Base-by-base conservation (phyloP, 2,113 vertebrate genomes). In the Rhynchomys soricoides region DNA sequence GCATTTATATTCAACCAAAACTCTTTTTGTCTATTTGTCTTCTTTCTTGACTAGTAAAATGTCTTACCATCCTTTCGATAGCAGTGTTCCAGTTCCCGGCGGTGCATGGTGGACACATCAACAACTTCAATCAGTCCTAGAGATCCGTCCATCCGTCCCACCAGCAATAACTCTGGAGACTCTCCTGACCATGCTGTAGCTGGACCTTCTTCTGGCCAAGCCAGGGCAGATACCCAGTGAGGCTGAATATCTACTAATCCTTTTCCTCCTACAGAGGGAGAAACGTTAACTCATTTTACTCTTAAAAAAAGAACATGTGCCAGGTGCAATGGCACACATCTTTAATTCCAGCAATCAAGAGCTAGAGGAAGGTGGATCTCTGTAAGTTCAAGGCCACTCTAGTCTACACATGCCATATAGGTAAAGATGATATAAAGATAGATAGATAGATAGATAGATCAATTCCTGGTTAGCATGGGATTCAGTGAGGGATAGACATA, bases 61-160 rank as follows among this genome's bases (percentile, higher is more conserved):
- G 31, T 95, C 98, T 43, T 98, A 99, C 99, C 99, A 62, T 99
- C 99, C 86, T 99, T 99, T 97, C 99, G 98, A 98, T 99, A 99
- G 98, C 99, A 99, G 97, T 99, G 99, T 34, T 99, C 99, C 97
- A 99, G 97, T 96, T 99, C 99, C 7, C 98, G 97, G 31, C 99
- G 98, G 71, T 98, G 99, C 99, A 99, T 99, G 26, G 98, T 99
- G 90, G 98, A 99, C 17, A 98, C 97, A 91, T 99, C 99, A 75
- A 99, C 97, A 83, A 99, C 99, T 98, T 99, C 99, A 21, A 99
- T 99, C 15, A 99, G 99, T 22, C 99, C 99, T 93, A 99, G 98
- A 22, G 99, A 99, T 2, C 99, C 99, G 55, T 99, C 99, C 99
- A 99, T 99, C 22, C 99, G 99, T 13, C 99, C 99, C 92, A 99